Conservation (phyloP, 2,113 vertebrate genomes). For the Podarcis raffonei region DNA sequence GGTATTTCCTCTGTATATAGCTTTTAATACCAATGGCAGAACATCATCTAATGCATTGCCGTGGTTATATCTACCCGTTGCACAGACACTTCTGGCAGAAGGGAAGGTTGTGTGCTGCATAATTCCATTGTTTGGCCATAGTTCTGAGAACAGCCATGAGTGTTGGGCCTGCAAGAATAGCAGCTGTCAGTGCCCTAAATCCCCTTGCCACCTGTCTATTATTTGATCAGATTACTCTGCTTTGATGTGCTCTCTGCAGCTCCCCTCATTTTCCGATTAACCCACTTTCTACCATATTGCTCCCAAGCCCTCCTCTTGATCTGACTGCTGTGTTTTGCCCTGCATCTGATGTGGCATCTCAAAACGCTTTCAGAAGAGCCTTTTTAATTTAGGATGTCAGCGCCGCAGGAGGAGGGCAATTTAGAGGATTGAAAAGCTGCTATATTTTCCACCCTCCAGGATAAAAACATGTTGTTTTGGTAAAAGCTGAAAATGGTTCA, state of each 20-base stretch:
- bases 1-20: no score
- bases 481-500: conserved; percentile 52
- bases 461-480: conserved; percentile 65
- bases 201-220: conserved; percentile 36
- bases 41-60: not conserved
- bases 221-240: conserved; percentile 31
- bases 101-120: not conserved
- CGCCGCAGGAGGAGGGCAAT: conserved; percentile 35
- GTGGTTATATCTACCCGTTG: not conserved
- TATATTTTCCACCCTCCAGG: conserved; percentile 41
- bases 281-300: conserved; percentile 35
- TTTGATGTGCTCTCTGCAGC: conserved; percentile 35
- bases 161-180: not conserved
- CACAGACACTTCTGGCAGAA: not conserved
- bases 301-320: conserved; percentile 36
- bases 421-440: conserved; percentile 48
- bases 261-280: conserved; percentile 59
- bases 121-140: not conserved
- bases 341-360: conserved; percentile 52
- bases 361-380: conserved; percentile 41
- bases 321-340: conserved; percentile 60
- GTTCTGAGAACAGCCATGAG: not conserved
- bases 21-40: not conserved
- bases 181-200: not conserved
- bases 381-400: conserved; percentile 58